These are phyloP conservation scores for Habroteleia sp. DNA, from an alignment of 2,888 invertebrate species.

Conservation along the genomic window DNA sequence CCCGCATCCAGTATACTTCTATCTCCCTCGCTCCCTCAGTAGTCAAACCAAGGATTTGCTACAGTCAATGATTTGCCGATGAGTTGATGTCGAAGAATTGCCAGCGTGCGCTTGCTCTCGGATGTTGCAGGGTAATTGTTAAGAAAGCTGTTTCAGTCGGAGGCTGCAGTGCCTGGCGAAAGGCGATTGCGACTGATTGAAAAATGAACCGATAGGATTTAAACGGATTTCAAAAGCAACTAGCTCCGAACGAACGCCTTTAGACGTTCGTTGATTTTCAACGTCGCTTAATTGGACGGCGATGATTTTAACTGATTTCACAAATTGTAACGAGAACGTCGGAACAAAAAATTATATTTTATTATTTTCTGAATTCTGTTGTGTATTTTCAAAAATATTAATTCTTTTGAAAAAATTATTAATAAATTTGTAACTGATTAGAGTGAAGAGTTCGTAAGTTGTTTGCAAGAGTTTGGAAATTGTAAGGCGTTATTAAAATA, in stretches of 20 bases:
- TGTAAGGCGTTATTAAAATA: too few relatives aligned
- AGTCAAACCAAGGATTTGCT: conserved; percentile 37
- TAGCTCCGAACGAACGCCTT: background rate
- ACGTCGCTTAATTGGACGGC: background rate
- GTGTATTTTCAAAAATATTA: too few relatives aligned
- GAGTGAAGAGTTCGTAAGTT: too few relatives aligned
- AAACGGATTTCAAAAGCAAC: conserved; percentile 1
- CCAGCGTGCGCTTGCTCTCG: conserved; percentile 1
- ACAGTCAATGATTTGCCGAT: conserved; percentile 55
- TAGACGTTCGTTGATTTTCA: background rate
- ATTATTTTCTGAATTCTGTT: too few relatives aligned
- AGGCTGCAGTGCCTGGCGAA: conserved; percentile 2
- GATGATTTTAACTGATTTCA: background rate
- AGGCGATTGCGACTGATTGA: conserved; percentile 24
- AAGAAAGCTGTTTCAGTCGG: conserved; percentile 26
- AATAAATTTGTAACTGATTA: too few relatives aligned
- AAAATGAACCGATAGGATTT: conserved; percentile 13
- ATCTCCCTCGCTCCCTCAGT: background rate
- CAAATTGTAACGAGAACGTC: background rate
- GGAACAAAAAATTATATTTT: too few relatives aligned
- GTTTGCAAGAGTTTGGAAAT: too few relatives aligned
- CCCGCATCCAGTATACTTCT: background rate
- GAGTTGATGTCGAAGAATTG: conserved; percentile 24
- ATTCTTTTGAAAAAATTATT: too few relatives aligned
- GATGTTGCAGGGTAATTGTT: conserved; percentile 30